Evolutionary conservation across 2,113 vertebrate species (phyloP).

Genomic region (Hippopotamus amphibius): DNA sequence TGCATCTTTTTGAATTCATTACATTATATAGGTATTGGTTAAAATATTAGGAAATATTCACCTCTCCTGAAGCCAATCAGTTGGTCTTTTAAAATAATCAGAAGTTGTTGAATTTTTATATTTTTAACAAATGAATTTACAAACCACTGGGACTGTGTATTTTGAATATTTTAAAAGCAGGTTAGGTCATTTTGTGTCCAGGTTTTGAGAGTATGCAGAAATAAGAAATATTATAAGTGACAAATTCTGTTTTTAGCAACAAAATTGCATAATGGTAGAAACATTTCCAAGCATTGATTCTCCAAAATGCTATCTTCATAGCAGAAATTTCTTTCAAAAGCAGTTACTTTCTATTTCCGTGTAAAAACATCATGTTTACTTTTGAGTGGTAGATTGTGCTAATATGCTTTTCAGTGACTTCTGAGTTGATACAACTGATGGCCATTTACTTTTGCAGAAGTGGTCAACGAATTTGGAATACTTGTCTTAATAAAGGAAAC

Average conservation of each 20-base stretch:
- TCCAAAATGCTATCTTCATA: background rate
- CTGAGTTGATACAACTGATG: background rate
- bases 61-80: background rate
- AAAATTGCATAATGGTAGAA: background rate
- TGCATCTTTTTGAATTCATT: background rate
- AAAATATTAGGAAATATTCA: constrained; percentile 9
- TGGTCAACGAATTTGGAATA: background rate
- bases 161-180: background rate
- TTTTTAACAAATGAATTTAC: background rate
- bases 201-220: background rate
- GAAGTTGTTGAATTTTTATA: background rate
- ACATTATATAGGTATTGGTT: background rate
- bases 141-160: background rate
- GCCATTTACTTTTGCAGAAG: background rate
- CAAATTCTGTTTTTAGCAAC: background rate
- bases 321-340: background rate
- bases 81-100: background rate
- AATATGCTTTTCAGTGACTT: background rate
- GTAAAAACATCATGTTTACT: background rate
- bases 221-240: background rate
- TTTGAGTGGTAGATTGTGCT: background rate
- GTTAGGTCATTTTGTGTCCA: background rate
- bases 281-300: background rate
- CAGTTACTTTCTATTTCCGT: background rate
- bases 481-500: background rate